phyloP scores from a whole-genome alignment of 2,797 vertebrate species.

The Simalia tracyae region DNA sequence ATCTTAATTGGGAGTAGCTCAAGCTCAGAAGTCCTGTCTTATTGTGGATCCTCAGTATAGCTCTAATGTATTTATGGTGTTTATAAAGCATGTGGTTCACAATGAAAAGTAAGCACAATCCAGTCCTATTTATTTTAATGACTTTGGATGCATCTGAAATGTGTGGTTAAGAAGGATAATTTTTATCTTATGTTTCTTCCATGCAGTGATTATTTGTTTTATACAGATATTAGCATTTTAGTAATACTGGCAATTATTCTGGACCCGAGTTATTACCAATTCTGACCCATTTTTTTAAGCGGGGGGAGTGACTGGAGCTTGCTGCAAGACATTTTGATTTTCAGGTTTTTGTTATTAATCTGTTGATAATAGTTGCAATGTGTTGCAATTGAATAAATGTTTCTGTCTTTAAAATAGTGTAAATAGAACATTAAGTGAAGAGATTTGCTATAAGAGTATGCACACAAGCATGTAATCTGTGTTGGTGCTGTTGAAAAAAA shows the following conservation, averaged over 20 bases:
- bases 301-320: no score
- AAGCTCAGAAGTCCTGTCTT: slow-evolving; percentile 22
- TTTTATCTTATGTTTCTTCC: not conserved
- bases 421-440: no score
- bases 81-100: not conserved
- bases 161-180: not conserved
- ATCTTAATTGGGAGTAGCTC: slow-evolving; percentile 12
- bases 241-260: not conserved
- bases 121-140: not conserved
- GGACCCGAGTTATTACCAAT: not conserved
- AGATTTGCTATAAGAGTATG: no score
- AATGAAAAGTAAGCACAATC: not conserved
- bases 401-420: no score
- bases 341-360: no score
- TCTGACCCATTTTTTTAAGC: not conserved
- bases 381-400: no score
- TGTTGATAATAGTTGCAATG: no score
- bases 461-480: no score
- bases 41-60: slow-evolving; percentile 10
- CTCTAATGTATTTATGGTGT: not conserved
- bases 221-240: not conserved
- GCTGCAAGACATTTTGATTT: not conserved
- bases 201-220: not conserved
- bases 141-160: not conserved
- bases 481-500: no score